phyloP scores from a whole-genome alignment of 1,140 invertebrate species.

The Tetragnatha versicolor region DNA sequence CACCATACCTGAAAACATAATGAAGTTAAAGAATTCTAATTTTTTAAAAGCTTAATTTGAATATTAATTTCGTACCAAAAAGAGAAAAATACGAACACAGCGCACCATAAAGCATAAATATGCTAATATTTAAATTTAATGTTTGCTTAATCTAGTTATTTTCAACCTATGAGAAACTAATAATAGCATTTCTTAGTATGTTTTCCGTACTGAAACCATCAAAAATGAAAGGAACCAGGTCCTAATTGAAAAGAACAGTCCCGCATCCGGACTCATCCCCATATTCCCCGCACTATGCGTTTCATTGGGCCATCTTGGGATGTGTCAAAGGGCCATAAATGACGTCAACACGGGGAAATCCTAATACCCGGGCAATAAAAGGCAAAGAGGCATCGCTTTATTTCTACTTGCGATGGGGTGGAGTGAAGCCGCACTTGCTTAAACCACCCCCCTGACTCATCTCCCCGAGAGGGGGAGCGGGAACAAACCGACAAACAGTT shows the following conservation, averaged over 20 bases:
- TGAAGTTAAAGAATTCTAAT: no score
- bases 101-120: no score
- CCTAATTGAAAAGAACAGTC: background rate
- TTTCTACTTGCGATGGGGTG: constrained; percentile 43
- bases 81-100: no score
- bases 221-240: background rate
- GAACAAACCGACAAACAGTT: no score
- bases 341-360: constrained; percentile 43
- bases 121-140: no score
- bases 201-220: background rate
- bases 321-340: constrained; percentile 54
- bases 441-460: constrained; percentile 32
- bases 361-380: constrained; percentile 33
- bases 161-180: no score
- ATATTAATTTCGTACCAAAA: no score
- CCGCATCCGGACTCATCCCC: background rate
- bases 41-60: no score
- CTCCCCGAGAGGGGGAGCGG: no score
- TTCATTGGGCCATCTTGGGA: background rate
- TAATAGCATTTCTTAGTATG: no score
- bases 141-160: no score
- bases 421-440: background rate
- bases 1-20: no score
- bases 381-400: constrained; percentile 15
- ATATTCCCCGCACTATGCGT: background rate